phyloP scores from a whole-genome alignment of 2,113 vertebrate species.

The Tachuris rubrigastra region DNA sequence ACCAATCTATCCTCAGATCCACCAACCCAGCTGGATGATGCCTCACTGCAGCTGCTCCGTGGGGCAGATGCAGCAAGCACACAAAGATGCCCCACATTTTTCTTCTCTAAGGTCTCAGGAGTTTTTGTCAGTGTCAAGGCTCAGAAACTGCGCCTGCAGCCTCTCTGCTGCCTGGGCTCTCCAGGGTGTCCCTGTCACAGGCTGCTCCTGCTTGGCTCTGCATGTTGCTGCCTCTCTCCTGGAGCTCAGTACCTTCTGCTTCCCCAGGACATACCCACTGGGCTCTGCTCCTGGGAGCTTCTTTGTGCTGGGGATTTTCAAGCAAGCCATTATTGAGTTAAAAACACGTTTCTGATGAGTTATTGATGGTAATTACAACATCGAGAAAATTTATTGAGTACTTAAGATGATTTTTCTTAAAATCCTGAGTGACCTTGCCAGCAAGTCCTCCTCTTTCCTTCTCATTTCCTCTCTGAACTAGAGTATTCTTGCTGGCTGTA shows the following conservation, averaged over 20 bases:
- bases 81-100: background rate
- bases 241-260: conserved; percentile 13
- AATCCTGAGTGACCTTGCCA: background rate
- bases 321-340: background rate
- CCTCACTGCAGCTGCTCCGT: background rate
- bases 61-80: background rate
- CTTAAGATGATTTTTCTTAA: background rate
- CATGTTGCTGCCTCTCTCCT: background rate
- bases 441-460: background rate
- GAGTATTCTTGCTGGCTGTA: background rate
- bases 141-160: background rate
- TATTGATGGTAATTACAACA: background rate
- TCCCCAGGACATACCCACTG: background rate
- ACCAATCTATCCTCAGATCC: conserved; percentile 60
- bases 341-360: background rate
- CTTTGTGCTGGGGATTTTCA: background rate
- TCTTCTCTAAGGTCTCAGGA: background rate
- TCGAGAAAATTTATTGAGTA: background rate
- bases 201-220: conserved; percentile 48
- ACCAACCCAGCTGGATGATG: conserved; percentile 28
- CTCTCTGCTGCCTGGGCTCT: background rate
- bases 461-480: background rate
- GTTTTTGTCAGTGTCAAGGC: background rate
- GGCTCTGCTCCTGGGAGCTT: background rate
- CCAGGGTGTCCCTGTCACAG: background rate